A percentile compares a stretch with the other conserved stretches of the same genome.
Conservation (phyloP, 2,797 vertebrate genomes). For the Echeneis naucrates region DNA sequence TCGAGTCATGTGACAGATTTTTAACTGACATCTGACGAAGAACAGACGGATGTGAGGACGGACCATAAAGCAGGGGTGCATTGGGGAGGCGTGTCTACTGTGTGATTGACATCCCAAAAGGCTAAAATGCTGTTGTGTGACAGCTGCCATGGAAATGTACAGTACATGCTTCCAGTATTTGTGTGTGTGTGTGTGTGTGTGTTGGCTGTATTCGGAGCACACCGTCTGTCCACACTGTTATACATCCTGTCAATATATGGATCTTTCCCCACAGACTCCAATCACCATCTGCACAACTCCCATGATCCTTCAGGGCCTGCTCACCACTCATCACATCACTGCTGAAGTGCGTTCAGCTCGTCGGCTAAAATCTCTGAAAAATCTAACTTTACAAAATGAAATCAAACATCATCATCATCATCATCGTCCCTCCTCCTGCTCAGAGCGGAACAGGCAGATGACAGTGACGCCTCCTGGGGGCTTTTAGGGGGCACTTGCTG, state of each 20-base stretch:
- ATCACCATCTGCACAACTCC: slow-evolving; percentile 43
- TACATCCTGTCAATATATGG: slow-evolving; percentile 51
- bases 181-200: rapidly evolving
- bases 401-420: neutral
- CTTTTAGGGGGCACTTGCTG: slow-evolving; percentile 43
- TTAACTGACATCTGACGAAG: neutral
- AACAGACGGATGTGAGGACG: no score
- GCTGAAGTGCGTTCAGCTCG: neutral
- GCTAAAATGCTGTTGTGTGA: neutral
- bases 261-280: slow-evolving; percentile 44
- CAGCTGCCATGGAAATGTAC: neutral
- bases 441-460: slow-evolving; percentile 48
- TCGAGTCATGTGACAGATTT: neutral
- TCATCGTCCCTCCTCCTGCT: slow-evolving; percentile 23
- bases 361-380: neutral
- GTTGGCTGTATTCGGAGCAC: neutral
- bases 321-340: slow-evolving; percentile 20
- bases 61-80: no score
- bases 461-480: slow-evolving; percentile 51
- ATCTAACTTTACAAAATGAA: neutral
- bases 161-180: rapidly evolving
- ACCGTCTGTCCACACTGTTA: slow-evolving; percentile 15
- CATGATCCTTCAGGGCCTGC: slow-evolving; percentile 13
- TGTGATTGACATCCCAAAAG: no score
- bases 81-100: no score